Evolutionary conservation across 1,140 invertebrate genomes (phyloP).

Genomic region (Diorhabda carinulata): DNA sequence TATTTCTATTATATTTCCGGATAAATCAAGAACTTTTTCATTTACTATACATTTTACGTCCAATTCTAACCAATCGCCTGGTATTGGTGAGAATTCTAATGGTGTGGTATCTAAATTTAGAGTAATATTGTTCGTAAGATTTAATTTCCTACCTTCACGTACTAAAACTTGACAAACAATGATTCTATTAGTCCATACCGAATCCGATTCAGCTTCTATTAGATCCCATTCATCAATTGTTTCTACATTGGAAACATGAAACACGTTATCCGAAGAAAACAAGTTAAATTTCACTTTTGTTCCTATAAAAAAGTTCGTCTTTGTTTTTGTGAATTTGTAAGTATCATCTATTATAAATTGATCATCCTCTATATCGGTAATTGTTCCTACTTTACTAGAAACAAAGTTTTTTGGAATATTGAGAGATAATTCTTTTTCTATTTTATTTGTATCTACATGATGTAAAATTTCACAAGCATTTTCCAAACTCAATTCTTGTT

Average conservation of each 20-base stretch:
- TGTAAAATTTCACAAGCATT: conserved; percentile 26
- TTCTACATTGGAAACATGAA: conserved; percentile 19
- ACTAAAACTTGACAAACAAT: conserved; percentile 39
- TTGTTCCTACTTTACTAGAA: conserved; percentile 21
- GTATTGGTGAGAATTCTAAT: conserved; percentile 52
- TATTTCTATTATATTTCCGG: conserved; percentile 56
- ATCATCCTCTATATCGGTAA: conserved; percentile 19
- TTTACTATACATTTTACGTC: conserved; percentile 55
- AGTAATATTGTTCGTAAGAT: conserved; percentile 30
- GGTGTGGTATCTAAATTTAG: conserved; percentile 41
- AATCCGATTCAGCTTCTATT: conserved; percentile 17
- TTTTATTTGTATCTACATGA: not conserved
- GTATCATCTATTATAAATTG: conserved; percentile 27
- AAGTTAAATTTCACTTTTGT: conserved; percentile 22
- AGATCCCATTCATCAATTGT: conserved; percentile 34
- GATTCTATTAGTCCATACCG: conserved; percentile 32
- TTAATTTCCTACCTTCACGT: conserved; percentile 31
- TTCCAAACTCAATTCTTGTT: conserved; percentile 25
- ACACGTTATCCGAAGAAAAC: conserved; percentile 19
- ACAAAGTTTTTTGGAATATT: conserved; percentile 5
- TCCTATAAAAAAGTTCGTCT: conserved; percentile 16
- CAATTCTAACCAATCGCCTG: conserved; percentile 64
- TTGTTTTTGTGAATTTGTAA: conserved; percentile 16
- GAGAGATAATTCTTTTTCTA: not conserved
- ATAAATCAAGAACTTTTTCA: conserved; percentile 49